Evolutionary conservation across 2,113 vertebrate genomes (phyloP), one percentile per base, ranked within the genome.

Genomic region (Caranx ignobilis): DNA sequence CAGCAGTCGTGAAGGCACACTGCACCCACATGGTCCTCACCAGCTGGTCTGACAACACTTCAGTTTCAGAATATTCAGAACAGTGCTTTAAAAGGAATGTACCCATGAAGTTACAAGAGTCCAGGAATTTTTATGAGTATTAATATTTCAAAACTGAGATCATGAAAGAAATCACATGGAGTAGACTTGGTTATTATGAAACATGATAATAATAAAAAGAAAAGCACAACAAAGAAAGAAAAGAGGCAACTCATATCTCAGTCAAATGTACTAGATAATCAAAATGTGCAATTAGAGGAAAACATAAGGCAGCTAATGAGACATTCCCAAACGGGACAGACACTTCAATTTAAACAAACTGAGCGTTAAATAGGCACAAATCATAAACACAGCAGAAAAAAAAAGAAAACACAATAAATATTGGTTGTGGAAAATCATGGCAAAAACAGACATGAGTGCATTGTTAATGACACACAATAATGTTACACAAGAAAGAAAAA

Each of bases 1-100:
- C 43, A 39, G 68, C 70, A 84, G 87, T 83, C 79, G 81, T 79
- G 61, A 89, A 89, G 90, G 90, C 84, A 91, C 89, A 80, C 82
- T 62, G 75, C 54, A 68, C 39, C 67, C 57, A 39, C 16, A 62
- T 62, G 57, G 19, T 73, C 75, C 68, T 61, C 57, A 71, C 56
- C 69, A 85, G 34, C 62, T 61, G n/a, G 62, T 61, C 62, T 3
- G 2, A 37, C 45, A 77, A 39, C 8, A 15, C 11, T 52, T 75
- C 31, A 47, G 54, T 73, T 85, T 83, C 18, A 69, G 31, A 47
- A 76, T 41, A 59, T n/a, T n/a, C n/a, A n/a, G n/a, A n/a, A n/a
- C 11, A n/a, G 31, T 52, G 52, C 43, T 77, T 80, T 84, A 67
- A 80, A 64, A 60, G 78, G 80, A 87, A 84, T 83, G 81, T 60